Evolutionary conservation across 1,140 invertebrate species (phyloP), one percentile per base, ranked within the genome.

Genomic region (Pachyrhynchus sulphureomaculatus): DNA sequence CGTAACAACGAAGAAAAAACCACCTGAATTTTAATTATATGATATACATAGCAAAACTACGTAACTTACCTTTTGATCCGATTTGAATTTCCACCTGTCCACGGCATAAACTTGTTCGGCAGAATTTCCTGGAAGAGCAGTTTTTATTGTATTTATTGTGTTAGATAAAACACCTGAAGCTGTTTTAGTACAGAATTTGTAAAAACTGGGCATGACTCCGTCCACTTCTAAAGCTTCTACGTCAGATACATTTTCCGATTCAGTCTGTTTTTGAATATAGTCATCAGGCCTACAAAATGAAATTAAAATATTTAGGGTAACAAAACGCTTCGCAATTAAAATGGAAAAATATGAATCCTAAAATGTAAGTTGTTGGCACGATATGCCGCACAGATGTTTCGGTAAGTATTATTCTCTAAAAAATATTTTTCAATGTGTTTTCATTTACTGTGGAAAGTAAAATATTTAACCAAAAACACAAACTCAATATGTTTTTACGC

Each of bases 81-180:
- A 39, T 42, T 65, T 45, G 39, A 52, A 56, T 20, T 59, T 53
- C 69, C 68, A 72, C 49, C 64, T 59, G 21, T 65, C 67, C 6
- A 34, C 21, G n/a, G 62, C 52, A 33, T 56, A 58, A 20, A 64
- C 44, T 42, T 62, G 48, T 17, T 70, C 71, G 4, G 29, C 17
- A 6, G 41, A 57, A 49, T 70, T 74, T 2, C 68, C 70, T 3
- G 75, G 75, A 36, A 76, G 55, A 2, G 75, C 75, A 6, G 75
- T 76, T 65, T 75, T 75, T 9, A 76, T 71, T 1, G 75, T 75
- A 47, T 76, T 75, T 4, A 75, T 49, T 0, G 74, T 73, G 55
- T 75, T 75, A 9, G 74, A 71, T 47, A 76, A 72, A 24, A 76
- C 72, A 15, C 73, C 74, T 6, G 74, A 74, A 1, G 73, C 74